Percentiles rank a stretch among this genome's conserved stretches.
Conservation (phyloP, 2,888 invertebrate genomes). For the Athripsodes cinereus region DNA sequence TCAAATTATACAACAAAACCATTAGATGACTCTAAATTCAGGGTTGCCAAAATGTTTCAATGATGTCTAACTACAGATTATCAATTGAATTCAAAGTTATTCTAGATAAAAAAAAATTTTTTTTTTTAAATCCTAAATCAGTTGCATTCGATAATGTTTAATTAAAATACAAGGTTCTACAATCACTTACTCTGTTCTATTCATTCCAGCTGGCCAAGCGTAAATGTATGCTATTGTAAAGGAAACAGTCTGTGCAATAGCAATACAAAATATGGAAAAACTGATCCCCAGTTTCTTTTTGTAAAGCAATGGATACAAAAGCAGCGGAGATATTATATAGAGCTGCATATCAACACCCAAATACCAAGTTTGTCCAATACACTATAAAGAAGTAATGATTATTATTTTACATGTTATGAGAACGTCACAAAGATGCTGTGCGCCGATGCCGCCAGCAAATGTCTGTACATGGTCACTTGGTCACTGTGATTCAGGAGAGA, state of each 20-base stretch:
- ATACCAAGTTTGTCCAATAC: slow-evolving; percentile 19
- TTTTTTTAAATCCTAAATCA: too few species aligned
- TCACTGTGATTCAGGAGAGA: too few species aligned
- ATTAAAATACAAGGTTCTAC: too few species aligned
- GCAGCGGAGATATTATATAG: slow-evolving; percentile 20
- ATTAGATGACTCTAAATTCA: not conserved
- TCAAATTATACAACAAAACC: not conserved
- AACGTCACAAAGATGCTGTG: too few species aligned
- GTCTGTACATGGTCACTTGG: too few species aligned
- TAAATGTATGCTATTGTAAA: slow-evolving; percentile 30
- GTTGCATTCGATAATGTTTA: too few species aligned
- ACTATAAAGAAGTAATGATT: not conserved
- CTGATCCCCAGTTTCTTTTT: slow-evolving; percentile 22
- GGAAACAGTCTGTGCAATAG: slow-evolving; percentile 30
- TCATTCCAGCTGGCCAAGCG: slow-evolving; percentile 27
- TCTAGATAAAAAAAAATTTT: not conserved
- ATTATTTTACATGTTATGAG: too few species aligned
- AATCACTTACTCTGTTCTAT: not conserved
- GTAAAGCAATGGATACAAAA: slow-evolving; percentile 18
- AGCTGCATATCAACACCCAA: slow-evolving; percentile 22
- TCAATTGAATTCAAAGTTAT: not conserved
- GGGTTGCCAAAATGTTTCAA: too few species aligned
- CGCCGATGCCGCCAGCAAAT: too few species aligned
- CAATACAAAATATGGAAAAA: slow-evolving; percentile 20
- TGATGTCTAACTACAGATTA: too few species aligned